Evolutionary conservation across 2,113 vertebrate species (phyloP), one percentile per base, ranked within the genome.

Genomic region (Cyprinodon tularosa): DNA sequence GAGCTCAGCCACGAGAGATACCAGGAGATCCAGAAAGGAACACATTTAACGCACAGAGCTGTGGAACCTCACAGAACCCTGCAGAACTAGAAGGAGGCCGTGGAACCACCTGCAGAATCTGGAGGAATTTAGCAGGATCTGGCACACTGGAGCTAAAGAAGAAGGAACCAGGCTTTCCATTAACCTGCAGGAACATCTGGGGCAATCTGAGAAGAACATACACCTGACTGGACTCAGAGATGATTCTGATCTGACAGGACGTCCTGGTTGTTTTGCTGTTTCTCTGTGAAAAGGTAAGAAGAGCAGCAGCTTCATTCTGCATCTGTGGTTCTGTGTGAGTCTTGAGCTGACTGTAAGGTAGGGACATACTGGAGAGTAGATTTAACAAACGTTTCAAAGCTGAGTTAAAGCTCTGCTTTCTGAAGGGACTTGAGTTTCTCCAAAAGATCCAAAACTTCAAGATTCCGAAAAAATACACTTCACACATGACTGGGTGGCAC

Each of bases 271-370:
- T 73, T 53, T 50, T 36, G 70, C 11, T 0, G 44, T 5, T 29
- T 10, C 29, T 78, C 65, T 4, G 57, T 66, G 40, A 0, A 77
- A 69, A 87, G 85, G 89, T 90, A 69, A 83, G 79, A 77, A 15
- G 29, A 29, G 29, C 53, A 50, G 44, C 37, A 63, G 47, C 3
- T 63, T 68, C 12, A 0, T 6, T 29, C 8, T 22, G 14, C 14
- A 4, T n/a, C 5, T 45, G 9, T 20, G 3, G 22, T 42, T 62
- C 36, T 39, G 36, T n/a, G 57, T 59, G 57, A n/a, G 20, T 62
- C n/a, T 8, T 13, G 50, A 20, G 14, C 50, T 53, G 50, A 53
- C 50, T 20, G 17, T 7, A 17, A 20, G 17, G 17, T 20, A 2
- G 15, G 29, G 29, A 29, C 29, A 29, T 29, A 29, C 29, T 29